Percentiles rank a stretch among this genome's conserved stretches.
Conservation (phyloP, 2,797 vertebrate genomes). For the Artibeus lituratus region DNA sequence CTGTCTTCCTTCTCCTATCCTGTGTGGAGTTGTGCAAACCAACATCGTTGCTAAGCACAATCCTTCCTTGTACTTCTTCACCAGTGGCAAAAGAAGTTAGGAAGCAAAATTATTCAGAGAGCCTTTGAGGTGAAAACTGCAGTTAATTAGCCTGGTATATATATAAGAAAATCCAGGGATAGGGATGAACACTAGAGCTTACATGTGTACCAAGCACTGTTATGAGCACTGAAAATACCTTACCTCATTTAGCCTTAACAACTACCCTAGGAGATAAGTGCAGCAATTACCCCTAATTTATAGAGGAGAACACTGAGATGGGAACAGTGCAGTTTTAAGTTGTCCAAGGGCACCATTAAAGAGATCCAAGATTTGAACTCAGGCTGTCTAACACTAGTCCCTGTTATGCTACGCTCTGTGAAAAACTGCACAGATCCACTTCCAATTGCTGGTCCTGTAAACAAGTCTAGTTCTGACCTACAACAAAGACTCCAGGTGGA, state of each 20-base stretch:
- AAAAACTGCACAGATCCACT: no score
- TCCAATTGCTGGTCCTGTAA: not conserved
- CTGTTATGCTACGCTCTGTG: no score
- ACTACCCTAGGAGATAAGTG: not conserved
- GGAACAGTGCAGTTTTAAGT: not conserved
- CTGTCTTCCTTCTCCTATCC: no score
- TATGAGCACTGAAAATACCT: not conserved
- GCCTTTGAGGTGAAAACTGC: not conserved
- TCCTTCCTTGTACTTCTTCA: not conserved
- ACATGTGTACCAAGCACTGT: not conserved
- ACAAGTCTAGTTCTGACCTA: not conserved
- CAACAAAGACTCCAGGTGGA: not conserved
- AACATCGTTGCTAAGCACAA: accelerated
- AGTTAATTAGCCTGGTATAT: not conserved
- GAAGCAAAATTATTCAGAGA: not conserved
- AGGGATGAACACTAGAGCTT: not conserved
- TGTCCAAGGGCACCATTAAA: no score
- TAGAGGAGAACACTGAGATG: not conserved
- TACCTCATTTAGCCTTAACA: not conserved
- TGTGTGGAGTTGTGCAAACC: not conserved
- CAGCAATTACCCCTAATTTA: not conserved
- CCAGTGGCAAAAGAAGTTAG: not conserved
- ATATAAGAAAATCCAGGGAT: not conserved
- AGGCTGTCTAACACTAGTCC: no score
- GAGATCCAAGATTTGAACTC: no score